Evolutionary conservation across 2,888 invertebrate species (phyloP).

Genomic region (Meganola albula): DNA sequence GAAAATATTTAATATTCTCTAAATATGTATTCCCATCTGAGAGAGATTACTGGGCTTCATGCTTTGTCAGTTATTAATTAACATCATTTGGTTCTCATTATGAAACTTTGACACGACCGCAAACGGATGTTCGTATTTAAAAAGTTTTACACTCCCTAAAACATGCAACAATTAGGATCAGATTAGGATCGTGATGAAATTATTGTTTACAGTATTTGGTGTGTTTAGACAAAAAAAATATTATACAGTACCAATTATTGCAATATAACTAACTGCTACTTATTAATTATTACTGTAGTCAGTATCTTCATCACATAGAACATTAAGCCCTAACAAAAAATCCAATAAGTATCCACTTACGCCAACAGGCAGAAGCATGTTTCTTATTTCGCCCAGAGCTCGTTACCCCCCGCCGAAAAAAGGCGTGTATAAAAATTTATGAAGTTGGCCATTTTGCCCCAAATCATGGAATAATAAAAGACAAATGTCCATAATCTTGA

Average conservation of each 20-base stretch:
- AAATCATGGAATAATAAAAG: slow-evolving; percentile 28
- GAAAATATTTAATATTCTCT: too few relatives aligned
- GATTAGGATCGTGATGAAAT: too few relatives aligned
- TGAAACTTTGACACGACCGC: slow-evolving; percentile 32
- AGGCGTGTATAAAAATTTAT: slow-evolving; percentile 20
- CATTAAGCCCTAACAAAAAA: slow-evolving; percentile 15
- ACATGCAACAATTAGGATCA: slow-evolving; percentile 37
- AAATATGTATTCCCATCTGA: slow-evolving; percentile 14
- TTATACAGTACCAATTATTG: too few relatives aligned
- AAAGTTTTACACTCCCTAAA: slow-evolving; percentile 37
- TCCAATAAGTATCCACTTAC: slow-evolving; percentile 21
- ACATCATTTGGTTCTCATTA: slow-evolving; percentile 35
- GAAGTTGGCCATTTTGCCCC: slow-evolving; percentile 16
- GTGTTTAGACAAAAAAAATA: too few relatives aligned
- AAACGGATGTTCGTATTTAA: slow-evolving; percentile 36
- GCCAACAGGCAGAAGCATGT: slow-evolving; percentile 6
- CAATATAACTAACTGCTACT: too few relatives aligned
- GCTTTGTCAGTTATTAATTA: slow-evolving; percentile 26
- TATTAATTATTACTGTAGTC: too few relatives aligned
- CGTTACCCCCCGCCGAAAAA: slow-evolving; percentile 13
- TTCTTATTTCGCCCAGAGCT: slow-evolving; percentile 18
- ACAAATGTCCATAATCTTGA: slow-evolving; percentile 35
- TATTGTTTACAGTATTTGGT: too few relatives aligned
- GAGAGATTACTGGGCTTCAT: slow-evolving; percentile 20
- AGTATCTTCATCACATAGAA: slow-evolving; percentile 16